Conservation (phyloP, 92 coral and sea anemone genomes). For the Palythoa grandiflora region DNA sequence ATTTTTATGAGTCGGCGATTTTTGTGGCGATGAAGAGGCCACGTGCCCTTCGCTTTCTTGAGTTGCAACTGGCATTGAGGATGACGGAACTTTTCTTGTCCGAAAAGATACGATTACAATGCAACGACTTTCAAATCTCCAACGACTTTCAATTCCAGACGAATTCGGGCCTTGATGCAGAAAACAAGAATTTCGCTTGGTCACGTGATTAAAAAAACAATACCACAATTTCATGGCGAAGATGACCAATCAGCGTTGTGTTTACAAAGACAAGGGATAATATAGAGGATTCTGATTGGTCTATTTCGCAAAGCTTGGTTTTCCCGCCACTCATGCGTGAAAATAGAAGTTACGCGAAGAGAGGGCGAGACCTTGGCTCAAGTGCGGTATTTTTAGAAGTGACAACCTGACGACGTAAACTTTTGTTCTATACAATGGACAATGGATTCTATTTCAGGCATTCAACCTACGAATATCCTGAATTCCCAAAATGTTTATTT, state of each 20-base stretch:
- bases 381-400: constrained; percentile 23
- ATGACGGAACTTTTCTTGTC: neutral
- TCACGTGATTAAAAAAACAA: constrained; percentile 37
- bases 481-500: neutral
- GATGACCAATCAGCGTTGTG: constrained; percentile 19
- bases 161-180: neutral
- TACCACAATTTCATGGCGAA: neutral
- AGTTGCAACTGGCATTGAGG: constrained; percentile 77
- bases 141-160: constrained; percentile 32
- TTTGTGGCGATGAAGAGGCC: constrained; percentile 66
- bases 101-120: neutral
- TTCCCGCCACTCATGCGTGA: constrained; percentile 42
- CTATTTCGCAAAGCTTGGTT: neutral
- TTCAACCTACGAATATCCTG: neutral
- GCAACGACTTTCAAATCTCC: constrained; percentile 12
- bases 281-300: constrained; percentile 1
- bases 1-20: constrained; percentile 67
- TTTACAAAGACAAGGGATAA: neutral
- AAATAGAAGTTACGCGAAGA: constrained; percentile 29
- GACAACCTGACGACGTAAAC: constrained; percentile 29
- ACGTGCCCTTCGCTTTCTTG: constrained; percentile 63
- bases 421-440: neutral
- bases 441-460: neutral
- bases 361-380: neutral
- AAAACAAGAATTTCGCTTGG: constrained; percentile 1